These are phyloP conservation scores for Coluber constrictor DNA, from an alignment of 2,797 vertebrate species.

Conservation along the genomic window DNA sequence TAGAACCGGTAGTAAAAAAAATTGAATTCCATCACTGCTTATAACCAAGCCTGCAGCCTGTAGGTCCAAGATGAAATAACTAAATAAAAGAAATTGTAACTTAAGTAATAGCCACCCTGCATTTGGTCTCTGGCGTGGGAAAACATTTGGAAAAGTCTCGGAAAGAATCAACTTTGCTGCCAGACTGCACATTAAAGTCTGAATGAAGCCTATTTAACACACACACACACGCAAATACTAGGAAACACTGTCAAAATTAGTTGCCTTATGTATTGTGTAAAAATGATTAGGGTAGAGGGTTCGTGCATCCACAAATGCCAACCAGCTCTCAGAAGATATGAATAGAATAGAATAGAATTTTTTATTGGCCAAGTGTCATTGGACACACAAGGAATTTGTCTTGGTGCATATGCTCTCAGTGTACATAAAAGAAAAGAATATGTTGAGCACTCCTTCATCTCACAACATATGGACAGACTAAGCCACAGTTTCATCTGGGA, in stretches of 20 bases:
- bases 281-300: background rate
- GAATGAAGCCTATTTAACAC: background rate
- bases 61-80: background rate
- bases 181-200: background rate
- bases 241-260: background rate
- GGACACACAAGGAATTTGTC: too few species aligned
- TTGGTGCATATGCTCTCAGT: too few species aligned
- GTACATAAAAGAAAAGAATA: background rate
- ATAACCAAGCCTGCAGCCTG: too few species aligned
- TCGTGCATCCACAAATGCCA: background rate
- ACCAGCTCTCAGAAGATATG: background rate
- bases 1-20: too few species aligned
- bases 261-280: background rate
- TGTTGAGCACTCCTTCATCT: background rate
- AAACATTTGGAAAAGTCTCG: background rate
- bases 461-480: background rate
- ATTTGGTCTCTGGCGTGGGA: background rate
- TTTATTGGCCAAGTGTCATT: too few species aligned
- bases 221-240: background rate
- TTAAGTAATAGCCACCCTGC: background rate
- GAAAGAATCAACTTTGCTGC: background rate
- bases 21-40: too few species aligned
- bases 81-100: background rate
- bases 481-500: background rate
- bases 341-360: too few species aligned